A percentile compares a stretch with the other conserved stretches of the same genome.
phyloP scores from a whole-genome alignment of 2,888 invertebrate species.

The Andrena minutula region DNA sequence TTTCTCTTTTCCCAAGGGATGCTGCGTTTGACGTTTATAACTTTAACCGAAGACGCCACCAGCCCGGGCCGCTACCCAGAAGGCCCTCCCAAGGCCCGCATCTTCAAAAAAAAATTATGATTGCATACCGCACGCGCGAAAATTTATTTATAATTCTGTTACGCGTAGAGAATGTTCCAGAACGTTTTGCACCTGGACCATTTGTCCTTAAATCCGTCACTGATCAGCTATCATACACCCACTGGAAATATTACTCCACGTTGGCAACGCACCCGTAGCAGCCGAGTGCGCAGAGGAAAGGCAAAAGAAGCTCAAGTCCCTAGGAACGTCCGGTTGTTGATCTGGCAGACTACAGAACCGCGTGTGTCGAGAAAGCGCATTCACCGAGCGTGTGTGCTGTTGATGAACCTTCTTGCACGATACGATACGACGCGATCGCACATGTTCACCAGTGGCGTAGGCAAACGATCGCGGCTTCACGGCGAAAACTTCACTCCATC shows the following conservation, averaged over 20 bases:
- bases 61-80: too few species aligned
- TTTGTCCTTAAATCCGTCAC: too few species aligned
- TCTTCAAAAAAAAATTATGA: too few species aligned
- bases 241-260: neutral
- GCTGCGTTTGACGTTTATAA: neutral
- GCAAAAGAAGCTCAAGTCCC: conserved; percentile 36
- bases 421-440: conserved; percentile 41
- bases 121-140: too few species aligned
- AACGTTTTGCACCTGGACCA: too few species aligned
- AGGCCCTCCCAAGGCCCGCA: too few species aligned
- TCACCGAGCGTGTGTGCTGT: conserved; percentile 13
- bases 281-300: neutral
- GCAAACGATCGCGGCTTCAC: neutral
- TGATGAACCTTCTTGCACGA: conserved; percentile 49
- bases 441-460: conserved; percentile 45
- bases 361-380: conserved; percentile 44
- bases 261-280: neutral
- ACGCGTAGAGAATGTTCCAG: too few species aligned
- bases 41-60: too few species aligned
- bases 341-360: conserved; percentile 51
- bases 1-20: neutral
- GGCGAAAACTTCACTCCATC: conserved; percentile 7
- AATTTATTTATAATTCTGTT: too few species aligned
- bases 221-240: neutral
- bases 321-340: conserved; percentile 63